Percentiles rank a stretch among this genome's conserved stretches.
These are phyloP conservation scores for Phyllostomus discolor DNA, from an alignment of 2,113 vertebrate species.

Conservation along the genomic window DNA sequence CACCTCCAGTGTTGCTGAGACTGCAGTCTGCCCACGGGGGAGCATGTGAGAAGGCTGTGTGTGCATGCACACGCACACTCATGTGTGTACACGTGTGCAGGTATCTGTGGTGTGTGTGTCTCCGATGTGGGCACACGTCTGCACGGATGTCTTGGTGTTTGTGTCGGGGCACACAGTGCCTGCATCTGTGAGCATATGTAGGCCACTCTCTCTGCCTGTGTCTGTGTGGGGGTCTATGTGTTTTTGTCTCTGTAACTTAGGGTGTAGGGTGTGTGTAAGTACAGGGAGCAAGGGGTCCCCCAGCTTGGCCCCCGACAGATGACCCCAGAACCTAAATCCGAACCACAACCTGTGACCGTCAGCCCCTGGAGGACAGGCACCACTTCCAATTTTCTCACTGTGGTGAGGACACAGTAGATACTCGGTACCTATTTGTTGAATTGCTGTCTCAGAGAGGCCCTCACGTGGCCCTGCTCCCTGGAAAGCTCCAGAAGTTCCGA, in stretches of 20 bases:
- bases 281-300: background rate
- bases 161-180: no score
- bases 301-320: background rate
- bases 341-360: background rate
- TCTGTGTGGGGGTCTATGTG: no score
- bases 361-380: background rate
- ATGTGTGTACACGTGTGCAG: rapidly evolving
- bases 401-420: background rate
- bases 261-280: background rate
- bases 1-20: background rate
- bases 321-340: background rate
- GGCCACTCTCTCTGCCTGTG: background rate
- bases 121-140: background rate
- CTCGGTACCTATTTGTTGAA: background rate
- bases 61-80: rapidly evolving
- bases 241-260: background rate
- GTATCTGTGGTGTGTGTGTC: background rate
- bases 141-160: rapidly evolving
- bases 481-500: background rate
- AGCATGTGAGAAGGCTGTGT: background rate
- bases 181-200: background rate
- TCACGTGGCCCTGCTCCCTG: background rate
- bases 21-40: background rate
- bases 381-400: background rate
- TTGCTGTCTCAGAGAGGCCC: background rate